Conservation (phyloP, 1,140 invertebrate genomes). For the Palaemon carinicauda region DNA sequence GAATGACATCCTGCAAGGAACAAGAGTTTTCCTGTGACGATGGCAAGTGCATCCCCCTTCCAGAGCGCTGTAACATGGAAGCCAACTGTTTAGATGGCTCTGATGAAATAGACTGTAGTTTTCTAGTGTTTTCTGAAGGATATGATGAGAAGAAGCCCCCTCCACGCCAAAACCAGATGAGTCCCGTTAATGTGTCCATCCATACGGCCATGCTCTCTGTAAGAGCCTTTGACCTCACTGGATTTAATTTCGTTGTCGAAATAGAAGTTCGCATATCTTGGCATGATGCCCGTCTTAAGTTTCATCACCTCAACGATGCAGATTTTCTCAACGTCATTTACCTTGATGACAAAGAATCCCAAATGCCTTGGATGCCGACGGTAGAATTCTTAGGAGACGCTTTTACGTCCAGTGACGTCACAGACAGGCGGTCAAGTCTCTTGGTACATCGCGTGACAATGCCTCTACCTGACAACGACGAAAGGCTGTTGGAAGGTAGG, state of each 20-base stretch:
- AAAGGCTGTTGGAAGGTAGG: constrained; percentile 32
- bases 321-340: constrained; percentile 28
- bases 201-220: constrained; percentile 25
- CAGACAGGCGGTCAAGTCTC: neutral
- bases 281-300: constrained; percentile 10
- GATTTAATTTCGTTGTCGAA: constrained; percentile 42
- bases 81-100: constrained; percentile 75
- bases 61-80: constrained; percentile 75
- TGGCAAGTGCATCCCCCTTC: constrained; percentile 74
- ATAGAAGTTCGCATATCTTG: constrained; percentile 26
- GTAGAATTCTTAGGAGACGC: constrained; percentile 47
- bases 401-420: constrained; percentile 32
- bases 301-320: constrained; percentile 30
- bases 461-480: constrained; percentile 21
- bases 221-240: constrained; percentile 29
- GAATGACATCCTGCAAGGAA: constrained; percentile 32
- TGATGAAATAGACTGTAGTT: constrained; percentile 66
- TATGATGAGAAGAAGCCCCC: constrained; percentile 34
- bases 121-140: constrained; percentile 4
- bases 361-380: constrained; percentile 28
- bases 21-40: constrained; percentile 73
- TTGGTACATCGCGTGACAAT: neutral
- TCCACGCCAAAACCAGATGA: neutral
- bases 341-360: neutral
- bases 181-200: constrained; percentile 21